These are phyloP conservation scores for Charaxes varanes DNA, from an alignment of 1,140 invertebrate species.

Conservation along the genomic window DNA sequence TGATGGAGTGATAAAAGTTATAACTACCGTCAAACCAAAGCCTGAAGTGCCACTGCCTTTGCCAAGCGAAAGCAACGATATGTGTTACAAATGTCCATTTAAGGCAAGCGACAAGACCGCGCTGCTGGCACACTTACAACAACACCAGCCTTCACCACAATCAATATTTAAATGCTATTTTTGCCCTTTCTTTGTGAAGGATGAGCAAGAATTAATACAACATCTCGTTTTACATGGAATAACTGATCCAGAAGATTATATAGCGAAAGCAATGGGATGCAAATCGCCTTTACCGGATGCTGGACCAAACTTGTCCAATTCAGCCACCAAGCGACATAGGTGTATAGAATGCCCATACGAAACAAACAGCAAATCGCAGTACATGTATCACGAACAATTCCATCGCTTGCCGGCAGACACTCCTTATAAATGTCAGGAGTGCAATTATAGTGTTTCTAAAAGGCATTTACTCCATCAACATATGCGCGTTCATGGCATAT, in stretches of 20 bases:
- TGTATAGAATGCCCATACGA: conserved; percentile 86
- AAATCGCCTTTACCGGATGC: conserved; percentile 47
- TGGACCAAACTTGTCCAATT: conserved; percentile 9
- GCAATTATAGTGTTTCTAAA: conserved; percentile 88
- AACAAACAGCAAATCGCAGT: conserved; percentile 88
- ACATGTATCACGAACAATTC: conserved; percentile 89
- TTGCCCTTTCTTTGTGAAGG: conserved; percentile 85
- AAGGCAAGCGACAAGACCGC: conserved; percentile 77
- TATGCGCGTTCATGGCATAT: conserved; percentile 82
- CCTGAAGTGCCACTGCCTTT: conserved; percentile 28
- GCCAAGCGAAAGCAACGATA: conserved; percentile 47
- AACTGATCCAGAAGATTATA: conserved; percentile 65
- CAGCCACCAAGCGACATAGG: conserved; percentile 76
- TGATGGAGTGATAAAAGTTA: conserved; percentile 80
- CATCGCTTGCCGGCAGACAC: conserved; percentile 81
- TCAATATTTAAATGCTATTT: conserved; percentile 87
- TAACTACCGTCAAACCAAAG: conserved; percentile 69
- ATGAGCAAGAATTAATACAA: conserved; percentile 63
- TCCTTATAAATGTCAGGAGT: conserved; percentile 86
- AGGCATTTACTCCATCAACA: conserved; percentile 86
- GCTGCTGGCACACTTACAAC: conserved; percentile 81
- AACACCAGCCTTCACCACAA: conserved; percentile 81
- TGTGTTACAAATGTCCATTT: conserved; percentile 86
- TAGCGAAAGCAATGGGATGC: conserved; percentile 54
- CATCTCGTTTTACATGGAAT: conserved; percentile 64